Evolutionary conservation across 2,888 invertebrate species (phyloP), one percentile per base, ranked within the genome.

Genomic region (Crepidodera aurea): DNA sequence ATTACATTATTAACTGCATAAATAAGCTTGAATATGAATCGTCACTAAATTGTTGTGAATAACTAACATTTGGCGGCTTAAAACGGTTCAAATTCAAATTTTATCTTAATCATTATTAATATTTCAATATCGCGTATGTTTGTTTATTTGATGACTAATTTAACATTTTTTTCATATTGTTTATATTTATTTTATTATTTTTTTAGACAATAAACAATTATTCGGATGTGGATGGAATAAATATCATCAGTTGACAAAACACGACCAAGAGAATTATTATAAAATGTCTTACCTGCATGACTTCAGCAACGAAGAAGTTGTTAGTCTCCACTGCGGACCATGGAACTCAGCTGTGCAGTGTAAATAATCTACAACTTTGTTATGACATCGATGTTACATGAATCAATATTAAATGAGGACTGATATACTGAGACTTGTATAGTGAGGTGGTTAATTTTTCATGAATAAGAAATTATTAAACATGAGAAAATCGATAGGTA

Each of bases 151-250:
- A n/a, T n/a, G n/a, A n/a, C n/a, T n/a, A n/a, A n/a, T n/a, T n/a
- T n/a, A n/a, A n/a, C n/a, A n/a, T n/a, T n/a, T n/a, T n/a, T n/a
- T n/a, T n/a, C n/a, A n/a, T n/a, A n/a, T n/a, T n/a, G n/a, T n/a
- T n/a, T n/a, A n/a, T n/a, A n/a, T n/a, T n/a, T n/a, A n/a, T n/a
- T n/a, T n/a, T n/a, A n/a, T n/a, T n/a, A n/a, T n/a, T n/a, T 61
- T 81, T 79, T 54, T 75, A 84, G 90, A 87, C 66, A 86, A 89
- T 73, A 86, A 87, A 12, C 80, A 84, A 29, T 74, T 94, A 10
- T 90, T 89, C 87, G 90, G 90, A 0, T 84, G 88, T 75, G 96
- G 95, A 10, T 91, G 88, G 84, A 94, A 94, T 80, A 88, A 87
- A 72, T 92, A 93, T 80, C 91, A 91, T 1, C 94, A 95, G 75